Conservation (phyloP, 1,140 invertebrate genomes). For the Papilio glaucus region DNA sequence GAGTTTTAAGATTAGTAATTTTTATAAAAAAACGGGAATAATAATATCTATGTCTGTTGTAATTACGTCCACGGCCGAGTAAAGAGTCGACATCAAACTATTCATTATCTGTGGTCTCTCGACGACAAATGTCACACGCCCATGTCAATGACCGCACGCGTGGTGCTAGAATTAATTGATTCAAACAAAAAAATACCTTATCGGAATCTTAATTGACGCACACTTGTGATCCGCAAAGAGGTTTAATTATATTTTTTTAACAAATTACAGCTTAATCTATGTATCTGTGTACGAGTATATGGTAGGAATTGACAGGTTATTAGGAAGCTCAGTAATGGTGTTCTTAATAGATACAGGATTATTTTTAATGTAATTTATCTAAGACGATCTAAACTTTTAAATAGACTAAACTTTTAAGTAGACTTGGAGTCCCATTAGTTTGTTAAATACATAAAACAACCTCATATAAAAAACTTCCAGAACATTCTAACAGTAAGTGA, state of each 20-base stretch:
- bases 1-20: too few relatives aligned
- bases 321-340: background rate
- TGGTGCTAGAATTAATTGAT: slow-evolving; percentile 22
- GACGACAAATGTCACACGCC: slow-evolving; percentile 9
- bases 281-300: slow-evolving; percentile 5
- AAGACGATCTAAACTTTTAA: too few relatives aligned
- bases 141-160: slow-evolving; percentile 12
- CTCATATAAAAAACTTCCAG: too few relatives aligned
- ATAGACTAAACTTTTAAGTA: too few relatives aligned
- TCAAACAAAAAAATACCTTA: slow-evolving; percentile 31
- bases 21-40: too few relatives aligned
- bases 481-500: too few relatives aligned
- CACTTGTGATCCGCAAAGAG: slow-evolving; percentile 4
- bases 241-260: slow-evolving; percentile 15
- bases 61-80: background rate
- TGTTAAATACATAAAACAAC: too few relatives aligned
- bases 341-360: background rate
- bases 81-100: background rate
- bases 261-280: background rate
- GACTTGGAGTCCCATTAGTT: too few relatives aligned
- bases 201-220: slow-evolving; percentile 23
- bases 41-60: slow-evolving; percentile 22
- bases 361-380: too few relatives aligned
- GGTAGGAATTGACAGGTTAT: slow-evolving; percentile 1
- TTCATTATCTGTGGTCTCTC: background rate